Evolutionary conservation across 1,140 invertebrate genomes (phyloP), one percentile per base, ranked within the genome.

Genomic region (Episyrphus balteatus): DNA sequence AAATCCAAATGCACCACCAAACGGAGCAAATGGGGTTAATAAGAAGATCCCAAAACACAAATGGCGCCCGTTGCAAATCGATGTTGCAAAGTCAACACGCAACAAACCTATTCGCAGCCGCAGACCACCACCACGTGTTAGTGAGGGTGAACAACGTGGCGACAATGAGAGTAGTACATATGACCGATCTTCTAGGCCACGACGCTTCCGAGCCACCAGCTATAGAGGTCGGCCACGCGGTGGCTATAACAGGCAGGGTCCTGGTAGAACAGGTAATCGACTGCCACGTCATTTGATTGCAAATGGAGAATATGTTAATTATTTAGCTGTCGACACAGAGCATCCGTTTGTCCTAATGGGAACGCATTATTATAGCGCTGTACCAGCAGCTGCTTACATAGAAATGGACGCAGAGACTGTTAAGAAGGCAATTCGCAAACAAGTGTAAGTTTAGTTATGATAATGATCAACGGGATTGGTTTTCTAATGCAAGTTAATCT

Each of bases 361-460:
- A 50, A 70, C 73, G 14, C 68, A 68, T 48, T 70, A 70, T 49
- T 70, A 69, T 55, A 63, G 62, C 46, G 70, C 72, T n/a, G 70
- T 65, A 30, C 66, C 66, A 11, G 55, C 54, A 7, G 66, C 71
- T 13, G 71, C 71, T 53, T 74, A 73, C 26, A 65, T 75, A 11
- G 72, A 75, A 19, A 58, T 76, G 41, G 75, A 77, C 52, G 71
- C 69, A 33, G 55, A 57, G 12, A 73, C 72, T 51, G 65, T 89
- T 3, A 87, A 86, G 61, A 84, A 88, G 49, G 80, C 82, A 52
- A 82, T 91, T 51, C 83, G 78, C 57, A 87, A 88, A 58, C 86
- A 89, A 74, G 86, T 89, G 85, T 88, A 70, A 82, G 79, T 78
- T 52, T 45, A 53, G 46, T 44, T 36, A 42, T 46, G 14, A 47